Evolutionary conservation across 2,888 invertebrate genomes (phyloP), one percentile per base, ranked within the genome.

Genomic region (Tenodera sinensis): DNA sequence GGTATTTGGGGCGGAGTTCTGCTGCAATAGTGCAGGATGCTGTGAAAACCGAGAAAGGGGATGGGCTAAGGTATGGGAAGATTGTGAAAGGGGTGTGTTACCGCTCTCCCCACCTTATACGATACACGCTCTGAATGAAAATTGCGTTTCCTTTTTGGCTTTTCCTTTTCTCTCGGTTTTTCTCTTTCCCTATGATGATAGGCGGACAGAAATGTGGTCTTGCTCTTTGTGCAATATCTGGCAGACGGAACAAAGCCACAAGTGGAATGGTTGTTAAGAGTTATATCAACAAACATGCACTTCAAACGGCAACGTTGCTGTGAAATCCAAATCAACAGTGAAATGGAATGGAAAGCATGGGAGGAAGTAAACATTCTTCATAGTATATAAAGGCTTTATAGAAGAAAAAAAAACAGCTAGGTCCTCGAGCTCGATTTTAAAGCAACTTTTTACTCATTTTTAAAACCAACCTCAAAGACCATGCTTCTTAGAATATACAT

Each of bases 41-140:
- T 71, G 54, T 71, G 54, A 15, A 71, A 71, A 71, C 54, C 54
- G 54, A 71, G 54, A 71, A 71, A 84, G 28, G 47, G 84, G 83
- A 84, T 71, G 71, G 54, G 54, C 54, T 71, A 82, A 28, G 87
- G 42, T 87, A 87, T 83, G 87, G 83, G 87, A 83, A 87, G 87
- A 87, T 87, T 87, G 87, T 84, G 84, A 54, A 71, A 47, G 81
- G 88, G 88, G n/a, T 84, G 83, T 85, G 54, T 30, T 88, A 30
- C 83, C 83, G 42, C 84, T 89, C 34, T 54, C 54, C 85, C 30
- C 89, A 84, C 47, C 85, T 89, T 85, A 89, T 89, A 89, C 83
- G 89, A 85, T 83, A 89, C 89, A 89, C 88, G 85, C 83, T 88
- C 88, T 88, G 89, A 89, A 89, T 89, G 88, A 88, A 85, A 89